A percentile compares a stretch with the other conserved stretches of the same genome.
Conservation (phyloP, 2,797 vertebrate genomes). For the Argentina silus region DNA sequence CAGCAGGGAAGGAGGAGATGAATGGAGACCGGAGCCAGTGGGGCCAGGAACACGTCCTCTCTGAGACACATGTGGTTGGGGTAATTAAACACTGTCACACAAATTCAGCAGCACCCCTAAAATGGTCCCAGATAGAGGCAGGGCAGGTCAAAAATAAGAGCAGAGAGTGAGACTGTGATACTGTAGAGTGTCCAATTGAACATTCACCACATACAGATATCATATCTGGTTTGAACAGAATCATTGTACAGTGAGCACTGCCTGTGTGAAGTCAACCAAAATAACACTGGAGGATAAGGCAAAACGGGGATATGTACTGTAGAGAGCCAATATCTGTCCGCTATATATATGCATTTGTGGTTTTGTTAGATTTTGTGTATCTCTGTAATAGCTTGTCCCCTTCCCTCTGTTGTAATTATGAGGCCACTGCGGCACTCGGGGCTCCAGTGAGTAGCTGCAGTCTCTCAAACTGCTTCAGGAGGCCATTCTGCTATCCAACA, state of each 20-base stretch:
- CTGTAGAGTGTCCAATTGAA: no score
- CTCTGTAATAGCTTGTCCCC: background rate
- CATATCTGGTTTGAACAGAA: no score
- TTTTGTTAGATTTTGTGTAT: conserved; percentile 1
- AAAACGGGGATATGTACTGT: background rate
- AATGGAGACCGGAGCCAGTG: background rate
- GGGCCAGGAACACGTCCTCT: background rate
- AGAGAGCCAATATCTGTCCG: background rate
- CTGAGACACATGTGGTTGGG: background rate
- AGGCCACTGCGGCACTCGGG: conserved; percentile 4
- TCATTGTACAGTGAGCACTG: no score
- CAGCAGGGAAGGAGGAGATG: conserved; percentile 1
- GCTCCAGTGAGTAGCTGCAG: background rate
- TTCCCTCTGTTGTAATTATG: background rate
- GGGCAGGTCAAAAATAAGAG: background rate
- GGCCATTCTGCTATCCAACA: background rate
- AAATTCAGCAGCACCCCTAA: background rate
- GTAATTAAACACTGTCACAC: background rate
- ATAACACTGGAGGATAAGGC: background rate
- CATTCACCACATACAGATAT: no score
- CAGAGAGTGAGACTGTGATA: background rate
- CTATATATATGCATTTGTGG: background rate
- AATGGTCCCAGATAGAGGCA: background rate
- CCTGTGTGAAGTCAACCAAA: background rate
- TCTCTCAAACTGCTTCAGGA: background rate